phyloP scores from a whole-genome alignment of 2,797 vertebrate genomes.

The Coregonus suidteri region DNA sequence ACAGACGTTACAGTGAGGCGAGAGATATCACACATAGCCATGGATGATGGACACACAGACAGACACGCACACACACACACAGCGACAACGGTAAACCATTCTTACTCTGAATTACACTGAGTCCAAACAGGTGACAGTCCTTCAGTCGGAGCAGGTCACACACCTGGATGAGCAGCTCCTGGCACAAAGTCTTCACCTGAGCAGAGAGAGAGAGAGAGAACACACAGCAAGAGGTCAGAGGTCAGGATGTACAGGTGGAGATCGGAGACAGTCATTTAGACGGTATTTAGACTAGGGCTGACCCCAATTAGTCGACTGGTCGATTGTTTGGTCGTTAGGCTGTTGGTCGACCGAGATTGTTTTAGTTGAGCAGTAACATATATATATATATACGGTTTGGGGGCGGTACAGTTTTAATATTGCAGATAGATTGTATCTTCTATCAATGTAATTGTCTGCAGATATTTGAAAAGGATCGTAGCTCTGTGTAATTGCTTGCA shows the following conservation, averaged over 20 bases:
- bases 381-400: too few species aligned
- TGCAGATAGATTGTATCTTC: too few species aligned
- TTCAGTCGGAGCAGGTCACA: constrained; percentile 96
- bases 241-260: background rate
- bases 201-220: background rate
- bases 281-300: too few species aligned
- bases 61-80: background rate
- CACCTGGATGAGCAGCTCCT: constrained; percentile 93
- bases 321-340: too few species aligned
- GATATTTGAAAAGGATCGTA: too few species aligned
- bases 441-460: too few species aligned
- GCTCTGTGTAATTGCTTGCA: too few species aligned
- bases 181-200: constrained; percentile 95
- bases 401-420: too few species aligned
- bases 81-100: background rate
- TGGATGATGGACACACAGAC: background rate
- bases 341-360: too few species aligned
- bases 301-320: too few species aligned
- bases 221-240: background rate
- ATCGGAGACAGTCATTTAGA: background rate
- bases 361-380: too few species aligned
- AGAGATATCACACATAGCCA: background rate
- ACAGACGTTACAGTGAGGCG: background rate
- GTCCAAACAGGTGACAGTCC: constrained; percentile 96
- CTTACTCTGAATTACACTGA: constrained; percentile 98